These are phyloP conservation scores for Dimorphilus gyrociliatus DNA, from an alignment of 2,888 invertebrate genomes.

Conservation along the genomic window DNA sequence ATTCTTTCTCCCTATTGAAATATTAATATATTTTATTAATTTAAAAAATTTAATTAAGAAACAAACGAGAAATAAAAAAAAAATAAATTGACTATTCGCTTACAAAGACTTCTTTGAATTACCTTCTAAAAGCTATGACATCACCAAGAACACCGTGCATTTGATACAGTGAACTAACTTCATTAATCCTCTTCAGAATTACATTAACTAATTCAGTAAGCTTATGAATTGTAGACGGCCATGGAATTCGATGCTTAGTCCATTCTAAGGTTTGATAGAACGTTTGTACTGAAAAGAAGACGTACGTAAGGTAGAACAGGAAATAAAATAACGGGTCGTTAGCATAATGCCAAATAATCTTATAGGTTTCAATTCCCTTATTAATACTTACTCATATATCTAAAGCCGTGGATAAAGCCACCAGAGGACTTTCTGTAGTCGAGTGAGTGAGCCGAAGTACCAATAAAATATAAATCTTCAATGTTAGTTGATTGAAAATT, in stretches of 20 bases:
- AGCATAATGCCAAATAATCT: too few relatives aligned
- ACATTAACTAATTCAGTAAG: conserved; percentile 1
- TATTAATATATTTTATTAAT: conserved; percentile 2
- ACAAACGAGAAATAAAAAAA: neutral
- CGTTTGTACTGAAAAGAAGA: conserved; percentile 3
- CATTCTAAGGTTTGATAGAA: conserved; percentile 5
- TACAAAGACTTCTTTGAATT: neutral
- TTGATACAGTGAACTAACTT: conserved; percentile 26
- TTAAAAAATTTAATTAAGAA: conserved; percentile 1
- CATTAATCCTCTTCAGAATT: conserved; percentile 17
- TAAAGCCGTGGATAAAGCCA: conserved; percentile 30
- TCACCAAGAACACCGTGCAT: conserved; percentile 23
- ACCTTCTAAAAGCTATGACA: conserved; percentile 15
- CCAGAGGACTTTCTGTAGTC: conserved; percentile 25
- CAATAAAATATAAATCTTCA: conserved; percentile 20
- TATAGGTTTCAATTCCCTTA: too few relatives aligned
- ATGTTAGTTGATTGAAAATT: conserved; percentile 17
- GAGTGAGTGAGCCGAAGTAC: conserved; percentile 21
- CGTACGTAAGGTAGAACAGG: neutral
- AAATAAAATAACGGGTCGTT: too few relatives aligned
- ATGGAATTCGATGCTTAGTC: conserved; percentile 4
- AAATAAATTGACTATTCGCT: conserved; percentile 2
- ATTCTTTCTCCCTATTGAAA: conserved; percentile 14
- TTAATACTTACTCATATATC: conserved; percentile 21
- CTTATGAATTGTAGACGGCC: conserved; percentile 4